Evolutionary conservation across 1,140 invertebrate genomes (phyloP).

Genomic region (Leptonema lineaticorne): DNA sequence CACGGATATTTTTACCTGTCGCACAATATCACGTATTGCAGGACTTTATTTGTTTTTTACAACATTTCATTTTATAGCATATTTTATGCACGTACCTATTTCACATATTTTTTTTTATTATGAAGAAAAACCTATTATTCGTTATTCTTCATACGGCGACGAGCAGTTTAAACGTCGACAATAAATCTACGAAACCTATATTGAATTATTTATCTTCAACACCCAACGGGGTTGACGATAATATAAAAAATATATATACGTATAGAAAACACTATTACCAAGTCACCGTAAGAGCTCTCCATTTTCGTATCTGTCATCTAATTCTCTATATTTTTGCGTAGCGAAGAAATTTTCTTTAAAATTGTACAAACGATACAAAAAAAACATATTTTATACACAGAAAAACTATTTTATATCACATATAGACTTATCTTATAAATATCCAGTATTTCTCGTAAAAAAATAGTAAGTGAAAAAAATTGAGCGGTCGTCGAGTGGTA

Average conservation of each 20-base stretch:
- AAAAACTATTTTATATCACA: neutral
- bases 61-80: neutral
- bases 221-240: too few relatives aligned
- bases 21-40: neutral
- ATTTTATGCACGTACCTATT: too few relatives aligned
- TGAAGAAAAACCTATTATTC: neutral
- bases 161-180: neutral
- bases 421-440: too few relatives aligned
- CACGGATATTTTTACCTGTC: slow-evolving; percentile 13
- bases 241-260: too few relatives aligned
- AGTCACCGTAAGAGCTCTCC: neutral
- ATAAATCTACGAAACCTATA: slow-evolving; percentile 6
- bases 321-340: too few relatives aligned
- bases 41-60: neutral
- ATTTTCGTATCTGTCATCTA: slow-evolving; percentile 9
- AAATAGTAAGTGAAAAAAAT: too few relatives aligned
- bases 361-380: too few relatives aligned
- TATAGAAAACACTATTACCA: neutral
- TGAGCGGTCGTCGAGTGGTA: too few relatives aligned
- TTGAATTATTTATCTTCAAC: slow-evolving; percentile 14
- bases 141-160: slow-evolving; percentile 2
- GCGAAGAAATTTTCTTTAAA: too few relatives aligned
- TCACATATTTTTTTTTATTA: slow-evolving; percentile 3
- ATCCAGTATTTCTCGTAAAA: too few relatives aligned
- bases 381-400: neutral